A percentile compares a stretch with the other conserved stretches of the same genome.
Conservation (phyloP, 2,113 vertebrate genomes). For the Takifugu flavidus region DNA sequence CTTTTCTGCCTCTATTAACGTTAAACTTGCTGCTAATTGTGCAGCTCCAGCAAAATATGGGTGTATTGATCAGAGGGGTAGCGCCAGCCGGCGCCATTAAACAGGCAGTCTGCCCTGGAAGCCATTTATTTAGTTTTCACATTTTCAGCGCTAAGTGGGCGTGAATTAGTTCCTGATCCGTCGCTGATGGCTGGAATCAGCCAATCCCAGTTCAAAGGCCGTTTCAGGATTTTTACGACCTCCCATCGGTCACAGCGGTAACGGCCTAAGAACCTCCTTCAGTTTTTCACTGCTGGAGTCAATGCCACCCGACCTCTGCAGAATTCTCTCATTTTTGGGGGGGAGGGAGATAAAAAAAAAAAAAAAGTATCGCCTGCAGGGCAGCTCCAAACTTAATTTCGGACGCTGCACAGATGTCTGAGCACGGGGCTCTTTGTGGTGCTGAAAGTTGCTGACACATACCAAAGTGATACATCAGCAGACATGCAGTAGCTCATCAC, state of each 20-base stretch:
- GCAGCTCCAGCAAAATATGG: too few relatives aligned
- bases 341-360: too few relatives aligned
- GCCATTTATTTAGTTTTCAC: neutral
- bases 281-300: too few relatives aligned
- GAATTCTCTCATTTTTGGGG: too few relatives aligned
- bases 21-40: too few relatives aligned
- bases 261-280: too few relatives aligned
- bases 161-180: neutral
- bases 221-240: too few relatives aligned
- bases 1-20: too few relatives aligned
- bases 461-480: constrained; percentile 47
- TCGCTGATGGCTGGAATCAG: neutral
- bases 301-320: too few relatives aligned
- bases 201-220: neutral
- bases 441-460: constrained; percentile 50
- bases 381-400: constrained; percentile 50
- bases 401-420: constrained; percentile 52
- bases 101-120: constrained; percentile 1
- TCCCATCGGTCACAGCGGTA: too few relatives aligned
- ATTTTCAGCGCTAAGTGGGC: neutral
- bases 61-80: neutral
- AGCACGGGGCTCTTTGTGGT: constrained; percentile 16
- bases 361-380: constrained; percentile 10
- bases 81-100: too few relatives aligned
- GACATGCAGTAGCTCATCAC: constrained; percentile 39